Evolutionary conservation across 1,140 invertebrate species (phyloP), one percentile per base, ranked within the genome.

Genomic region (Bombus confusus): DNA sequence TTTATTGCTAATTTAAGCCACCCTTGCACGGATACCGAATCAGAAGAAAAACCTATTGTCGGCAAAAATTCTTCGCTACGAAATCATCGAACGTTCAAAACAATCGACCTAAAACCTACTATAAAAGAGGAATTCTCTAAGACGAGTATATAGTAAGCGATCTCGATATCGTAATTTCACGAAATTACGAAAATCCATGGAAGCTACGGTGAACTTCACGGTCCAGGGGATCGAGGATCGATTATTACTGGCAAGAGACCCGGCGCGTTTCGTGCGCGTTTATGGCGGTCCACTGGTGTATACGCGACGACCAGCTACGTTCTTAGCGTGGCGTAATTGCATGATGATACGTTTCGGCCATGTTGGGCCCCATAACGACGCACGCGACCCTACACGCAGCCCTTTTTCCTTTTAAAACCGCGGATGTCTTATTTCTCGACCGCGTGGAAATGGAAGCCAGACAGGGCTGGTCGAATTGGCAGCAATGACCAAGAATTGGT

Each of bases 261-360:
- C 0, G 34, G 22, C 52, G 77, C 72, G 72, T 64, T 87, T 47
- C 69, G 76, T 80, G 80, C 37, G 75, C 68, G 82, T 84, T 85
- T 79, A 87, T 47, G 39, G 57, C 81, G 73, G 34, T 47, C 66
- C 43, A 47, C 43, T 12, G 73, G 10, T 37, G 64, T 31, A 66
- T 83, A 68, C 52, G 77, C 75, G 82, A 79, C 68, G 86, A 68
- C 69, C 69, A 31, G 64, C 64, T 66, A 66, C 69, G 39, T 85
- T 80, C 83, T 87, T 87, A 79, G 86, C 83, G 83, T 85, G 77
- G 72, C 71, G 72, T 87, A 85, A 87, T 87, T 85, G 83, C 78
- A 87, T 85, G 86, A 87, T 87, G 86, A 87, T 87, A 87, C 83
- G 86, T 85, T 87, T 25, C 72, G 28, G 83, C 72, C 64, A 69